These are phyloP conservation scores for Lithobates pipiens DNA, from an alignment of 2,797 vertebrate genomes.

Conservation along the genomic window DNA sequence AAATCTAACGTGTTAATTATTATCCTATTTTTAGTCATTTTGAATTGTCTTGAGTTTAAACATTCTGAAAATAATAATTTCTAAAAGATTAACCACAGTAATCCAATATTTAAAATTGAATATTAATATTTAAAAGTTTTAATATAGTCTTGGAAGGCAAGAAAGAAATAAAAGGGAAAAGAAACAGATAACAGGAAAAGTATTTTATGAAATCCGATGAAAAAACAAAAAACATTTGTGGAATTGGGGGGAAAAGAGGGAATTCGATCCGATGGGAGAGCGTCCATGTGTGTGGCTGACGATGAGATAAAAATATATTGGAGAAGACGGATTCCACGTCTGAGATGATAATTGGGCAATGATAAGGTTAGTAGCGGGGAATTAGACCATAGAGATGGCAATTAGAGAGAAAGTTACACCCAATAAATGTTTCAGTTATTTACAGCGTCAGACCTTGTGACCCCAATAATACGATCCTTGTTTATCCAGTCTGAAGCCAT, in stretches of 20 bases:
- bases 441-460: constrained; percentile 52
- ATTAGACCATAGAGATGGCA: constrained; percentile 16
- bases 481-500: constrained; percentile 55
- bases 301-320: constrained; percentile 17
- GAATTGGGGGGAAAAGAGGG: not conserved
- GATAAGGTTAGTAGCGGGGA: constrained; percentile 34
- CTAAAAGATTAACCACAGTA: not conserved
- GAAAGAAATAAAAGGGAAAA: no score
- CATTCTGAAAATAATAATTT: not conserved
- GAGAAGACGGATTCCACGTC: not conserved
- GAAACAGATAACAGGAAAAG: no score
- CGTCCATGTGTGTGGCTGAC: not conserved
- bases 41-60: not conserved
- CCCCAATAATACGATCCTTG: constrained; percentile 55
- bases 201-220: constrained; percentile 19
- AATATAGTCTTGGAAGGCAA: not conserved
- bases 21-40: not conserved
- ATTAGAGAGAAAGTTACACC: not conserved
- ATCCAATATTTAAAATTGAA: not conserved
- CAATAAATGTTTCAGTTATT: constrained; percentile 47
- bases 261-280: constrained; percentile 19
- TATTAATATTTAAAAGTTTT: no score
- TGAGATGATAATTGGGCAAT: constrained; percentile 24
- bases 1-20: not conserved
- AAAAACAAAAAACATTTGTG: not conserved